Base-by-base conservation (phyloP, 2,888 invertebrate species). In the Leptogaster cylindrica region DNA sequence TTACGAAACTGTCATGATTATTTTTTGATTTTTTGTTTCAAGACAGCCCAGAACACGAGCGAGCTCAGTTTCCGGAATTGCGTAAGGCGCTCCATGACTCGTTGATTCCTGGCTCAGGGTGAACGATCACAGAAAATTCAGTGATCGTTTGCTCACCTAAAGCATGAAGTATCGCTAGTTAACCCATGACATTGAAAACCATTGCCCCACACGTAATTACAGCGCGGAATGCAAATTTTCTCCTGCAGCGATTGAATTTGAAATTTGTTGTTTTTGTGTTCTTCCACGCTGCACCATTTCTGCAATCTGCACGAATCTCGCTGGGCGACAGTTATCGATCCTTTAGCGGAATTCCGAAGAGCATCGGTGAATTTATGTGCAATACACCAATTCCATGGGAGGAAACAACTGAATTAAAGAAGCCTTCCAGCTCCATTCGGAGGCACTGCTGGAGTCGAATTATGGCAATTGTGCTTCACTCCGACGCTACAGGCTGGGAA, bases 151-250 rank as follows among this genome's bases (percentile, higher is more conserved):
- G 55, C 23, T 36, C 55, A 55, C 23, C 33, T 18, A n/a, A 12
- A 41, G 41, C 41, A 16, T 18, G 3, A 14, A 41, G 41, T 14
- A 18, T 23, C 20, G 55, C 55, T 55, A 36, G 55, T 55, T 55
- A 55, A 55, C 55, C 55, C 55, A 36, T 55, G 55, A 55, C 55
- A 55, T 55, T 55, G 55, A 55, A 52, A 55, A 36, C 36, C 55
- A 36, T 55, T 36, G 31, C 23, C 23, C 36, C 36, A 12, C 36
- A 23, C n/a, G 55, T 55, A 55, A 55, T 55, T 55, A 20, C 55
- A 36, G 36, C 16, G 20, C 36, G 31, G 55, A 55, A 55, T 55
- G 55, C 55, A 39, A 55, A 39, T 55, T 36, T 39, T 39, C 55
- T 55, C 55, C 31, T 25, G 16, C 3, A 18, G 18, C 18, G 52